Percentiles rank a stretch among this genome's conserved stretches.
Conservation (phyloP, 2,797 vertebrate species). For the Alauda arvensis region DNA sequence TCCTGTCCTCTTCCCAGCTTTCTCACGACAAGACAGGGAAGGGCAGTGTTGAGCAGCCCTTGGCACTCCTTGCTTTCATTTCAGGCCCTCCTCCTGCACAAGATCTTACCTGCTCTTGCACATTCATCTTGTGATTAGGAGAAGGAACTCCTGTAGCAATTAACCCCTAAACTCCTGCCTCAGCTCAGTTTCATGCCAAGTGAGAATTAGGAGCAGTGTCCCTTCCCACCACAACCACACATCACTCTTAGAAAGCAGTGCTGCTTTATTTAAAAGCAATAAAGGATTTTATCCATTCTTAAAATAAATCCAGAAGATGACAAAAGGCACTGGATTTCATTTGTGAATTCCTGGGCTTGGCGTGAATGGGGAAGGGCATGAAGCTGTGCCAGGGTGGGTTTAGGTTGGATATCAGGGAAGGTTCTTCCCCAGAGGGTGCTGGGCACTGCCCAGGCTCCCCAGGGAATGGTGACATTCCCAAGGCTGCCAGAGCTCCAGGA, state of each 20-base stretch:
- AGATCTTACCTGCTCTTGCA: not conserved
- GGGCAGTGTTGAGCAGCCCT: not conserved
- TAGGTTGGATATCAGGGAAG: accelerated
- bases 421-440: not conserved
- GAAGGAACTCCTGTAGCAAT: not conserved
- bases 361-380: not conserved
- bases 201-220: not conserved
- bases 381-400: not conserved
- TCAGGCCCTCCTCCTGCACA: not conserved
- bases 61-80: not conserved
- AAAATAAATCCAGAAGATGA: not conserved
- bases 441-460: not conserved
- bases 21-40: not conserved
- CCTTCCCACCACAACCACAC: not conserved
- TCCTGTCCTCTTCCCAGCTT: not conserved
- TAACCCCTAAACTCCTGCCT: not conserved
- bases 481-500: not conserved
- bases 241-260: accelerated
- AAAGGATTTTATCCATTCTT: not conserved
- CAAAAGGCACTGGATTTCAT: not conserved
- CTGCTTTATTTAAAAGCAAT: not conserved
- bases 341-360: not conserved
- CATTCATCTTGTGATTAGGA: not conserved
- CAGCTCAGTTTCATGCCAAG: not conserved
- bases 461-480: accelerated